These are phyloP conservation scores for Megathymus violae DNA, from an alignment of 1,140 invertebrate genomes.

Conservation along the genomic window DNA sequence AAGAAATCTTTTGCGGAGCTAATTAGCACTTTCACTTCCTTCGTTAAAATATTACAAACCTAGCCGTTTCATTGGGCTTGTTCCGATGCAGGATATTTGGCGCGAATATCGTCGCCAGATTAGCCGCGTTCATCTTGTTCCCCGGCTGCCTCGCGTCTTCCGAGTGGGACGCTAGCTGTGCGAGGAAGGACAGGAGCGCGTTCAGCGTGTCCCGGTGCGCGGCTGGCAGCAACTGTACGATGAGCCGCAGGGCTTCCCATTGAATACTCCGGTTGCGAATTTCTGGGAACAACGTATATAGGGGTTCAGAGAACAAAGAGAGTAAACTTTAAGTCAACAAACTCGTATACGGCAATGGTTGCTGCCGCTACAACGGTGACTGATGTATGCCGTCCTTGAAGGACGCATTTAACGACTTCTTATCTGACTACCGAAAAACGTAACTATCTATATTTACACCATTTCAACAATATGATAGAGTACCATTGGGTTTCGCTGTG, in stretches of 20 bases:
- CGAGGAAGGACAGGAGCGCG: conserved; percentile 91
- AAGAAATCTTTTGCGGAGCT: too few species aligned
- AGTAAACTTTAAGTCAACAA: too few species aligned
- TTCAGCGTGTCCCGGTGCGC: conserved; percentile 95
- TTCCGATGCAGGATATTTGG: conserved; percentile 95
- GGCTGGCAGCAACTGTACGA: conserved; percentile 93
- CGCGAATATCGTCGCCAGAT: conserved; percentile 96
- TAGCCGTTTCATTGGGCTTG: conserved; percentile 85
- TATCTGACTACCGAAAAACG: too few species aligned
- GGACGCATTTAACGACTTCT: too few species aligned
- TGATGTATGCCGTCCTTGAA: too few species aligned
- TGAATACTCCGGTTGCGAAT: conserved; percentile 92
- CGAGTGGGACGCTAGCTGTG: conserved; percentile 90
- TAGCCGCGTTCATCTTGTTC: conserved; percentile 97
- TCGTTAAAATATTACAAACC: conserved; percentile 66
- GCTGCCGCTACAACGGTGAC: too few species aligned
- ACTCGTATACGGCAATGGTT: too few species aligned
- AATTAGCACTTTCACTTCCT: too few species aligned
- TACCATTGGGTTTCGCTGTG: too few species aligned
- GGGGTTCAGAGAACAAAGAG: too few species aligned
- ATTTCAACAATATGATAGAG: too few species aligned
- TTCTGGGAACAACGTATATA: conserved; percentile 78
- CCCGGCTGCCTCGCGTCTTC: conserved; percentile 88
- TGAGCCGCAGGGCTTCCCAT: conserved; percentile 91
- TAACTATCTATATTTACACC: too few species aligned